Evolutionary conservation across 2,113 vertebrate genomes (phyloP).

Genomic region (Vanacampus margaritifer): DNA sequence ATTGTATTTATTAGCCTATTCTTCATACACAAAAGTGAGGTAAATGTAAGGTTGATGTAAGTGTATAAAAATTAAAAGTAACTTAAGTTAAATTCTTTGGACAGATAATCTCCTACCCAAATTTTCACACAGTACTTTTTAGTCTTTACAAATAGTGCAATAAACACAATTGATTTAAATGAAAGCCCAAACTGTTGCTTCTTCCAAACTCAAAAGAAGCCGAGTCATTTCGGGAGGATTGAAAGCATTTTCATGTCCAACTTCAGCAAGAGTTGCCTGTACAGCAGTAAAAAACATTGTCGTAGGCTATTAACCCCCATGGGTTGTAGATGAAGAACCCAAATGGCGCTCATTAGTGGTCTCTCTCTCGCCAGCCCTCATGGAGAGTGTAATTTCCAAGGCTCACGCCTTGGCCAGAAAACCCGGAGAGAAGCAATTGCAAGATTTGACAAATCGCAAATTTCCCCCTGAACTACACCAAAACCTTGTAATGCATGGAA

Average conservation of each 20-base stretch:
- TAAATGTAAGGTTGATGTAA: neutral
- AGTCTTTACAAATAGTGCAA: neutral
- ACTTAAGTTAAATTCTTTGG: neutral
- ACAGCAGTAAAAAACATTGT: conserved; percentile 55
- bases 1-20: neutral
- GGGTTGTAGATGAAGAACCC: conserved; percentile 55
- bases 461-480: conserved; percentile 22
- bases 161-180: conserved; percentile 13
- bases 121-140: neutral
- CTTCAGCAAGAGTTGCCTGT: conserved; percentile 31
- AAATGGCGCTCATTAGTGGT: conserved; percentile 68
- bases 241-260: conserved; percentile 45
- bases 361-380: conserved; percentile 44
- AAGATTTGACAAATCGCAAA: conserved; percentile 29
- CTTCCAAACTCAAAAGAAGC: conserved; percentile 25
- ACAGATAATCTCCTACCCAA: conserved; percentile 11
- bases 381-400: conserved; percentile 31
- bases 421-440: conserved; percentile 21
- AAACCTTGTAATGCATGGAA: conserved; percentile 25
- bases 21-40: neutral
- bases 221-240: conserved; percentile 31
- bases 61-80: neutral
- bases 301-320: conserved; percentile 57
- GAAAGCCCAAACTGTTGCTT: conserved; percentile 30
- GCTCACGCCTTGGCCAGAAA: conserved; percentile 27